Percentiles rank a stretch among this genome's conserved stretches.
phyloP scores from a whole-genome alignment of 2,113 vertebrate genomes.

The Mormoops blainvillei region DNA sequence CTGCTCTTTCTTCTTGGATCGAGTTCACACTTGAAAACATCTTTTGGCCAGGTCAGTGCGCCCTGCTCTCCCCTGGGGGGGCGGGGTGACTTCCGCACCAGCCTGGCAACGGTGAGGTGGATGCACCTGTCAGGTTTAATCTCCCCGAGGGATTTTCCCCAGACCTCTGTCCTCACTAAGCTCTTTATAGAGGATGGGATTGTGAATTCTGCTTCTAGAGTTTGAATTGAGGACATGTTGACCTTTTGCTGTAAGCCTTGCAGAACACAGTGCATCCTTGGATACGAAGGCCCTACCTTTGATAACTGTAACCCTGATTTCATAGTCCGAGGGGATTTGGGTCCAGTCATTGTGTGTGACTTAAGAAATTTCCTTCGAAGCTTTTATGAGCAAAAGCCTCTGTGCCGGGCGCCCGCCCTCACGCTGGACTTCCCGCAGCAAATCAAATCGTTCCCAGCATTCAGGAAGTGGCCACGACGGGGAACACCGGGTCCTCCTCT shows the following conservation, averaged over 20 bases:
- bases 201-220: neutral
- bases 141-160: neutral
- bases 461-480: neutral
- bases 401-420: neutral
- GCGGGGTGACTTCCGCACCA: neutral
- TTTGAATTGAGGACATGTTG: neutral
- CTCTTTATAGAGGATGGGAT: slow-evolving; percentile 24
- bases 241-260: neutral
- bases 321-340: neutral
- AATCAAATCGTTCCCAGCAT: neutral
- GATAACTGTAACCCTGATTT: neutral
- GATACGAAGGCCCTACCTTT: no score
- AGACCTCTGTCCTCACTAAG: slow-evolving; percentile 25
- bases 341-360: neutral
- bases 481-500: neutral
- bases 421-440: neutral
- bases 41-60: slow-evolving; percentile 88
- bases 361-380: neutral
- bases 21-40: slow-evolving; percentile 95
- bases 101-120: neutral
- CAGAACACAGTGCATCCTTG: fast-evolving
- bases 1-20: slow-evolving; percentile 94
- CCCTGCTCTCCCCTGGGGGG: neutral
- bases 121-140: neutral
- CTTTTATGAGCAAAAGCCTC: neutral